Conservation (phyloP, 2,113 vertebrate species). For the Lasiurus cinereus region DNA sequence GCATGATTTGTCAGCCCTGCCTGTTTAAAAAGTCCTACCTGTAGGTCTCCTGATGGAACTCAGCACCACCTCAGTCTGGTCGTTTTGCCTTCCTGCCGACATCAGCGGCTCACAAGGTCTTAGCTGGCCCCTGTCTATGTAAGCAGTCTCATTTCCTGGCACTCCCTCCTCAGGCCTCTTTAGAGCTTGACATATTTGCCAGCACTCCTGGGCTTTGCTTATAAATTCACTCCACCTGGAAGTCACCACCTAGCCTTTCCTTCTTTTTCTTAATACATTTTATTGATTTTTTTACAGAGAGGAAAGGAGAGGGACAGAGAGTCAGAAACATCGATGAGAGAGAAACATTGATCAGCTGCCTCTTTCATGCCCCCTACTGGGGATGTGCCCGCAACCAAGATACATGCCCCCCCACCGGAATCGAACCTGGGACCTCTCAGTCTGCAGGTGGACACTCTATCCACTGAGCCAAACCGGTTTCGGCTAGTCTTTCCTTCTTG, state of each 20-base stretch:
- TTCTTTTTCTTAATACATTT: too few species aligned
- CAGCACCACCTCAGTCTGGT: background rate
- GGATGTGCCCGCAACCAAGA: too few species aligned
- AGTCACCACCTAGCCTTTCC: background rate
- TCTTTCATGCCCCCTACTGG: too few species aligned
- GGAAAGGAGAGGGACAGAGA: too few species aligned
- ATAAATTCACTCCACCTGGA: background rate
- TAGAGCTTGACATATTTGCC: background rate
- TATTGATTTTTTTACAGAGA: too few species aligned
- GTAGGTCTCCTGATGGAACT: background rate
- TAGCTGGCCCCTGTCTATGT: background rate
- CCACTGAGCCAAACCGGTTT: too few species aligned
- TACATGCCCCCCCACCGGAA: too few species aligned
- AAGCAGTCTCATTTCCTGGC: background rate
- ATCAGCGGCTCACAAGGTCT: background rate
- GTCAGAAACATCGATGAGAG: too few species aligned
- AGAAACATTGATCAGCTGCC: too few species aligned
- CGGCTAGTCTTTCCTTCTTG: background rate
- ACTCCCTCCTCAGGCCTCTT: background rate
- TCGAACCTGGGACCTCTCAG: too few species aligned
- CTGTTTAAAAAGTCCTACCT: background rate
- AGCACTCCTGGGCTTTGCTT: background rate
- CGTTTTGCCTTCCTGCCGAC: background rate
- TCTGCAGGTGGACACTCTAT: too few species aligned
- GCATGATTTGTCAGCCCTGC: background rate